Evolutionary conservation across 2,113 vertebrate species (phyloP).

Genomic region (Odontophorus gujanensis): DNA sequence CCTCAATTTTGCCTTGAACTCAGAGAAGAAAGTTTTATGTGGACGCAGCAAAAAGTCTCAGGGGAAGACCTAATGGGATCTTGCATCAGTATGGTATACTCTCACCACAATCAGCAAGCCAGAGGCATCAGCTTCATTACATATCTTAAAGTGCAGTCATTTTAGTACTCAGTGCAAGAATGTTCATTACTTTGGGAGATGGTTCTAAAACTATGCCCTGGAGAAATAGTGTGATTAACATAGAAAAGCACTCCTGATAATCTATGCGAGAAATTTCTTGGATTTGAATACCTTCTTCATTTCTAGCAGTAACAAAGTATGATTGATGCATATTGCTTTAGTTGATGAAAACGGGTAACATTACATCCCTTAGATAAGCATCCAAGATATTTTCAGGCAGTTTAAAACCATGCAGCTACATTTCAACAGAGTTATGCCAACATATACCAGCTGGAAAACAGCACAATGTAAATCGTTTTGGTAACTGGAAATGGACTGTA

Average conservation of each 20-base stretch:
- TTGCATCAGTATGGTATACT: not conserved
- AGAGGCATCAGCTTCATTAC: constrained; percentile 15
- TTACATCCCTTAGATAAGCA: constrained; percentile 13
- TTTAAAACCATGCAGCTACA: constrained; percentile 26
- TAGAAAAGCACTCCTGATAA: constrained; percentile 40
- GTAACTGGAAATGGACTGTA: constrained; percentile 27
- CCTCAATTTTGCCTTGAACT: not conserved
- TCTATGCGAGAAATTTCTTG: constrained; percentile 21
- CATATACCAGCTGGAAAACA: constrained; percentile 22
- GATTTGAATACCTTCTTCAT: constrained; percentile 26
- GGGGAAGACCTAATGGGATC: not conserved
- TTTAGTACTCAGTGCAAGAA: not conserved
- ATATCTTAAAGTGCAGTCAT: constrained; percentile 8
- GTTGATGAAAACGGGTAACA: constrained; percentile 24
- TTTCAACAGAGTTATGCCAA: constrained; percentile 29
- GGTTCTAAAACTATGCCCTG: constrained; percentile 9
- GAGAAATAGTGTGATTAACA: constrained; percentile 45
- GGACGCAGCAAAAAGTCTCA: not conserved
- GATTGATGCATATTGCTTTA: constrained; percentile 42
- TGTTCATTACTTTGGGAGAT: constrained; percentile 49
- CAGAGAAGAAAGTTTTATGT: not conserved
- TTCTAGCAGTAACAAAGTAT: constrained; percentile 47
- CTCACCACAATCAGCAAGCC: not conserved
- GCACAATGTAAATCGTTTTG: not conserved
- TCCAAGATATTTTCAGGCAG: constrained; percentile 41